phyloP scores from a whole-genome alignment of 2,888 invertebrate species.

The Sthenelais limicola region DNA sequence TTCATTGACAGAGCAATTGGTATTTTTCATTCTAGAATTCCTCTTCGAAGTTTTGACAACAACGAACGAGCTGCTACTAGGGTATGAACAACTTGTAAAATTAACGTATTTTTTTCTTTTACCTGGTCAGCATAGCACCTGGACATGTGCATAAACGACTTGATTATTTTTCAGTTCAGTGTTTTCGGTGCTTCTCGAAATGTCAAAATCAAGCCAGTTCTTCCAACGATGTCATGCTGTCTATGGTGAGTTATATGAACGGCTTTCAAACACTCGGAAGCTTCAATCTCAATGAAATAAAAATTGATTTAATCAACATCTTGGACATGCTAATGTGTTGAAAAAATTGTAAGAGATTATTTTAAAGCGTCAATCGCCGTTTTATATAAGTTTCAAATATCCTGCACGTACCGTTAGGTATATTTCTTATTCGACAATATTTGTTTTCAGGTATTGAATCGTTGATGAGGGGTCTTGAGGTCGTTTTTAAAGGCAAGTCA shows the following conservation, averaged over 20 bases:
- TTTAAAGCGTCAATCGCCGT: too few relatives aligned
- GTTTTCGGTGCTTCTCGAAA: background rate
- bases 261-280: background rate
- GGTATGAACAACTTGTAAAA: background rate
- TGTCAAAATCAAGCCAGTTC: background rate
- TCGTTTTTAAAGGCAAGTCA: too few relatives aligned
- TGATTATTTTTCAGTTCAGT: slow-evolving; percentile 1
- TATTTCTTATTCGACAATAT: background rate
- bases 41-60: slow-evolving; percentile 33
- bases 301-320: too few relatives aligned
- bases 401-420: background rate
- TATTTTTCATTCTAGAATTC: slow-evolving; percentile 17
- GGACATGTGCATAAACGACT: background rate
- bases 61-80: slow-evolving; percentile 32
- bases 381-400: too few relatives aligned
- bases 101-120: background rate
- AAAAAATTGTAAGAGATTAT: too few relatives aligned
- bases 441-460: slow-evolving; percentile 6
- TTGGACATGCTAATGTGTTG: too few relatives aligned
- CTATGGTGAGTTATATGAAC: slow-evolving; percentile 3
- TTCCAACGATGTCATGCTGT: background rate
- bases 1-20: background rate
- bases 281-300: background rate
- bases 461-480: background rate
- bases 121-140: background rate